Evolutionary conservation across 2,113 vertebrate genomes (phyloP).

Genomic region (Varanus salvator): DNA sequence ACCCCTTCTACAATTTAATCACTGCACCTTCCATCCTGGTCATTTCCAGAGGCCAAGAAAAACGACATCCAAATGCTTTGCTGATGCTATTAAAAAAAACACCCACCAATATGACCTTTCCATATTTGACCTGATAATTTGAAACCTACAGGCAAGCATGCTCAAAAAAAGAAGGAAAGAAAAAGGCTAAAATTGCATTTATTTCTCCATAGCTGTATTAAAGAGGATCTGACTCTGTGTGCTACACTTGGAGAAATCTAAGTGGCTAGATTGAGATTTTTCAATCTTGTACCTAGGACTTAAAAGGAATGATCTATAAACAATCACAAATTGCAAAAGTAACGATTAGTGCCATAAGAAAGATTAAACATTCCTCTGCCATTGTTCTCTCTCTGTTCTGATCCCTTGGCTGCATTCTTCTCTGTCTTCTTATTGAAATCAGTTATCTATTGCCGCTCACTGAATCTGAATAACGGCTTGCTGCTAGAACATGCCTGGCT

Average conservation of each 20-base stretch:
- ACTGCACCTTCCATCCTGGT: slow-evolving; percentile 40
- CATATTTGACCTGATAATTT: slow-evolving; percentile 63
- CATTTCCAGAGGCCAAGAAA: slow-evolving; percentile 57
- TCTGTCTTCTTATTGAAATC: slow-evolving; percentile 91
- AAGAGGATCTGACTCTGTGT: slow-evolving; percentile 61
- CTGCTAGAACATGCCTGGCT: slow-evolving; percentile 87
- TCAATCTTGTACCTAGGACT: slow-evolving; percentile 81
- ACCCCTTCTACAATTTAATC: slow-evolving; percentile 58
- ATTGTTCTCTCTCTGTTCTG: slow-evolving; percentile 84
- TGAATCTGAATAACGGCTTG: slow-evolving; percentile 89
- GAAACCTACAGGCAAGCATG: slow-evolving; percentile 49
- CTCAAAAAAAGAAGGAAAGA: slow-evolving; percentile 63
- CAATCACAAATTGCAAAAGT: slow-evolving; percentile 88
- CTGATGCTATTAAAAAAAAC: slow-evolving; percentile 42
- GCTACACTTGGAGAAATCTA: slow-evolving; percentile 74
- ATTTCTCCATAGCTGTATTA: slow-evolving; percentile 69
- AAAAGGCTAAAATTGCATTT: slow-evolving; percentile 70
- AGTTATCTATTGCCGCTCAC: slow-evolving; percentile 88
- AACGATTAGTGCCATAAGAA: slow-evolving; percentile 88
- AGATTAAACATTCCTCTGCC: slow-evolving; percentile 87
- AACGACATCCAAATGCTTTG: slow-evolving; percentile 30
- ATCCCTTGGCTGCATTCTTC: slow-evolving; percentile 80
- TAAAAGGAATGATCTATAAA: slow-evolving; percentile 89
- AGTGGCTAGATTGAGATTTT: slow-evolving; percentile 82
- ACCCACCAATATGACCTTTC: slow-evolving; percentile 59